These are phyloP conservation scores for Brachionus koreanus DNA, from an alignment of 1,140 invertebrate genomes.

Conservation along the genomic window DNA sequence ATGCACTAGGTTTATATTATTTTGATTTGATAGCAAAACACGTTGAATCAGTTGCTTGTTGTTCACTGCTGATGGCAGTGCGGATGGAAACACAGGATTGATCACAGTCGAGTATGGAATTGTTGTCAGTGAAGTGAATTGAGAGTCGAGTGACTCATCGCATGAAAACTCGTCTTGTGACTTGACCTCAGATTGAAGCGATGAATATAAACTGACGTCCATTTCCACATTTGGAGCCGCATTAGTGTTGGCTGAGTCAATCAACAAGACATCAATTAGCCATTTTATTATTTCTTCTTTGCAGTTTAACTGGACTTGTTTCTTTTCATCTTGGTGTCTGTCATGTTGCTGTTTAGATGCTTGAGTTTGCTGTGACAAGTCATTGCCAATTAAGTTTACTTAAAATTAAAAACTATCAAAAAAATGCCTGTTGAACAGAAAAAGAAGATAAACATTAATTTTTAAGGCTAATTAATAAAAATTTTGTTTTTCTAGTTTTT, in stretches of 20 bases:
- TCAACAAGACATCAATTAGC: conserved; percentile 25
- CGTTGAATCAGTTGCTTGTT: conserved; percentile 60
- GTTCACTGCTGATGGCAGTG: not conserved
- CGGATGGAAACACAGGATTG: no score
- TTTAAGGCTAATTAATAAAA: no score
- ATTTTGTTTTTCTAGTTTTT: no score
- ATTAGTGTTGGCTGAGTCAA: not conserved
- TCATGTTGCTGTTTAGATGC: not conserved
- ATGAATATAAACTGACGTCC: not conserved
- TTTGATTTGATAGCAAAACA: conserved; percentile 78
- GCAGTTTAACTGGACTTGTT: conserved; percentile 7
- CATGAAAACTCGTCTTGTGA: not conserved
- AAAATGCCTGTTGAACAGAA: no score
- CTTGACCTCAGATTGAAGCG: not conserved
- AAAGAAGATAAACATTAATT: no score
- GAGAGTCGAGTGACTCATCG: not conserved
- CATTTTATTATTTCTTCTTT: conserved; percentile 44
- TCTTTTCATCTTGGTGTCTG: not conserved
- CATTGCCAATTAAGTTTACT: not conserved
- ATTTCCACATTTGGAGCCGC: not conserved
- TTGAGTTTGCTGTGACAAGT: not conserved
- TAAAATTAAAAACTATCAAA: not conserved
- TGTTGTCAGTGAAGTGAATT: not conserved
- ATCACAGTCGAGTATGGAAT: not conserved
- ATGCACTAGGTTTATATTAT: conserved; percentile 90